Conservation (phyloP, 2,113 vertebrate genomes). For the Osmerus eperlanus region DNA sequence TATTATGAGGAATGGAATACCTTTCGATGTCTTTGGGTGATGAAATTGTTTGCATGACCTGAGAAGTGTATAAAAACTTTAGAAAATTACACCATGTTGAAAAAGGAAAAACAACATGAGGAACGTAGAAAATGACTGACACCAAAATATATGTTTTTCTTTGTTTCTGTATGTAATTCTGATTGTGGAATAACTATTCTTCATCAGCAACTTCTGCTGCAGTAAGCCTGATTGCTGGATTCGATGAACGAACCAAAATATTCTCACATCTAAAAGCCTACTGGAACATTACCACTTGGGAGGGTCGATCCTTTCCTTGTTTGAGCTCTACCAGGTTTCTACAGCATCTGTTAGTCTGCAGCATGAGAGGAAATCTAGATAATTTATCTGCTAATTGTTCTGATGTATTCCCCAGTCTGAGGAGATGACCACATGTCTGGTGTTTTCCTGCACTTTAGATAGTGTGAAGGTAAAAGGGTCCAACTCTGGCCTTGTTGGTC, state of each 20-base stretch:
- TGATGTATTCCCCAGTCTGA: constrained; percentile 30
- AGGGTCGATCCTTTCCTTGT: constrained; percentile 4
- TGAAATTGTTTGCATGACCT: not conserved
- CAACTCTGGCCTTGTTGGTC: constrained; percentile 49
- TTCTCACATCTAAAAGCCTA: constrained; percentile 37
- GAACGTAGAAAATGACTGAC: constrained; percentile 44
- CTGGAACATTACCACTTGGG: constrained; percentile 7
- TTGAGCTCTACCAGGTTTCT: constrained; percentile 4
- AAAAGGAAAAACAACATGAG: constrained; percentile 19
- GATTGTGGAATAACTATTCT: constrained; percentile 1
- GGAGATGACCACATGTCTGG: constrained; percentile 40
- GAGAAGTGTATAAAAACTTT: not conserved
- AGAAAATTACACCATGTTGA: not conserved
- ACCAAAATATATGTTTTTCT: constrained; percentile 46
- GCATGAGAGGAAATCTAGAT: constrained; percentile 49
- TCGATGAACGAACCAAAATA: constrained; percentile 18
- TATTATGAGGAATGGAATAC: not conserved
- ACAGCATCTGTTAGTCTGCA: constrained; percentile 41
- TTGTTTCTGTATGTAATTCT: constrained; percentile 52
- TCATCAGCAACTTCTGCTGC: constrained; percentile 28
- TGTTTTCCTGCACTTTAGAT: constrained; percentile 57
- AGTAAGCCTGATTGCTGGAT: constrained; percentile 42
- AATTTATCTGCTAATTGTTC: constrained; percentile 54
- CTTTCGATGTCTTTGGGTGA: too few species aligned
- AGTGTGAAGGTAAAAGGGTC: constrained; percentile 26